phyloP scores from a whole-genome alignment of 2,113 vertebrate genomes.

The Myotis lucifugus region DNA sequence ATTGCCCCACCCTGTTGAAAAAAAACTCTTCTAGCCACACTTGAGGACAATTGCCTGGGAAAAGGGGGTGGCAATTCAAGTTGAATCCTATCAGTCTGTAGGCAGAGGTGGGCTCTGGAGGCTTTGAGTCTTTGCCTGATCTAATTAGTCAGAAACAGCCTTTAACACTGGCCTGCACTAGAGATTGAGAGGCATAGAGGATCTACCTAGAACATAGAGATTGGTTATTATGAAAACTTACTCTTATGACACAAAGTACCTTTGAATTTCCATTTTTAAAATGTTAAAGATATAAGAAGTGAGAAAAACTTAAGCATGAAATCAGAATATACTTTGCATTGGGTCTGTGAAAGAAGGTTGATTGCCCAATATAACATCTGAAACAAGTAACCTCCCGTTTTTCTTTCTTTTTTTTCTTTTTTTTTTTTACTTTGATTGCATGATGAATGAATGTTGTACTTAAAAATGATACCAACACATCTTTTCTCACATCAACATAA shows the following conservation, averaged over 20 bases:
- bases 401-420: not conserved
- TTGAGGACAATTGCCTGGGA: too few species aligned
- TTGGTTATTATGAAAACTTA: not conserved
- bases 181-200: too few species aligned
- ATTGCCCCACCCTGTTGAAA: too few species aligned
- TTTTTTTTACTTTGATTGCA: not conserved
- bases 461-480: not conserved
- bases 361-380: not conserved
- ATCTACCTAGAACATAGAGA: too few species aligned
- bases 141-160: too few species aligned
- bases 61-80: too few species aligned
- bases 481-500: not conserved
- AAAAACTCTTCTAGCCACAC: too few species aligned
- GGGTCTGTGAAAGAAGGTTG: not conserved
- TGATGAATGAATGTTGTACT: not conserved
- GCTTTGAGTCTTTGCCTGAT: too few species aligned
- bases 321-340: not conserved
- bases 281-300: not conserved
- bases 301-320: not conserved
- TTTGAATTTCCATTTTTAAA: constrained; percentile 23
- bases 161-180: too few species aligned
- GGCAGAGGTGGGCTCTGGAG: too few species aligned
- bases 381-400: not conserved
- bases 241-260: not conserved
- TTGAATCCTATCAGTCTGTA: too few species aligned